Evolutionary conservation across 2,113 vertebrate species (phyloP).

Genomic region (Pyxicephalus adspersus): DNA sequence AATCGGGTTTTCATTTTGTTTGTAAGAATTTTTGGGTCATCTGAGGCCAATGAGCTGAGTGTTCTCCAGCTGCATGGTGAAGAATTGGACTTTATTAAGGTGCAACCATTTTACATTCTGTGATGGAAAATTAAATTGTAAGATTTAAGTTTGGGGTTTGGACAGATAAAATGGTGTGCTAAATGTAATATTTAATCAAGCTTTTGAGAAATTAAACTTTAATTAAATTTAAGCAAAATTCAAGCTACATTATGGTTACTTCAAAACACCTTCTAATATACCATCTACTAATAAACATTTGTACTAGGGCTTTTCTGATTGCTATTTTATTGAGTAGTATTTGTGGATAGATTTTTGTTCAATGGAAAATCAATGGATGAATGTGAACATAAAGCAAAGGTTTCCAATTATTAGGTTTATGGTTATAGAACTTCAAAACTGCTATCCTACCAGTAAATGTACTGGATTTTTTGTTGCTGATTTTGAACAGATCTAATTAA

Average conservation of each 20-base stretch:
- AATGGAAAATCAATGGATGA: slow-evolving; percentile 12
- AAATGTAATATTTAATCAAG: too few species aligned
- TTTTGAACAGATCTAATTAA: not conserved
- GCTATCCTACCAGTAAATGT: too few species aligned
- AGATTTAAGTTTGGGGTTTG: too few species aligned
- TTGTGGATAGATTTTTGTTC: slow-evolving; percentile 1
- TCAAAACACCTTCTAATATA: not conserved
- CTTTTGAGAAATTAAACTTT: not conserved
- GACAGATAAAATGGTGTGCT: too few species aligned
- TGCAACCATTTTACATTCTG: too few species aligned
- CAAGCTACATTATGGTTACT: not conserved
- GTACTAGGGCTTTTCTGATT: slow-evolving; percentile 4
- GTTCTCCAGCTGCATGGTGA: too few species aligned
- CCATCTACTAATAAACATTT: not conserved
- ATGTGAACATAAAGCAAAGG: not conserved
- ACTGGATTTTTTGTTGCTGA: not conserved
- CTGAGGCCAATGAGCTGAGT: too few species aligned
- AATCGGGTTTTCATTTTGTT: too few species aligned
- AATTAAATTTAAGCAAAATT: not conserved
- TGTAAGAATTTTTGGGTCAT: too few species aligned
- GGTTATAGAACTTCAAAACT: not conserved
- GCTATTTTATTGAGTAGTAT: not conserved
- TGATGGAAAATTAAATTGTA: too few species aligned
- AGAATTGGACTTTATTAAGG: too few species aligned
- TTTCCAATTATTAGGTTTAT: not conserved